Conservation (phyloP, 2,113 vertebrate species). For the Chiloscyllium plagiosum region DNA sequence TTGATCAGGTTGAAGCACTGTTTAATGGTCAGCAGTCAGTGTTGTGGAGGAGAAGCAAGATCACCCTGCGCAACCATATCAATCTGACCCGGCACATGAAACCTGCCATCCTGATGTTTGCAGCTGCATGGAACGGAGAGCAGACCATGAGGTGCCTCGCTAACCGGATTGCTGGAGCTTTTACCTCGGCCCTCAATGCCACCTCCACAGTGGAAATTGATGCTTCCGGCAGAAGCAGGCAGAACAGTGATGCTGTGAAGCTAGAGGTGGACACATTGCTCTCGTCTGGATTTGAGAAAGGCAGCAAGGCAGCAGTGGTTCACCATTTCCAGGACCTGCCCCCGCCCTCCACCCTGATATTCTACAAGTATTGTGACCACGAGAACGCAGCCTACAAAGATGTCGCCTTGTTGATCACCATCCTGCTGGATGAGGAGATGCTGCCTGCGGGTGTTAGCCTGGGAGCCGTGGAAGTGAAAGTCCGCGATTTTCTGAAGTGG, state of each 20-base stretch:
- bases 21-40: conserved; percentile 71
- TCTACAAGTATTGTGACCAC: conserved; percentile 95
- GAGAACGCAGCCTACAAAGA: conserved; percentile 83
- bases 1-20: conserved; percentile 53
- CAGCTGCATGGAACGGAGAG: conserved; percentile 59
- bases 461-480: conserved; percentile 72
- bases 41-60: conserved; percentile 71
- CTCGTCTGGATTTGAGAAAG: conserved; percentile 62
- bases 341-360: conserved; percentile 81
- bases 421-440: conserved; percentile 67
- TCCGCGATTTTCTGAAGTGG: conserved; percentile 72
- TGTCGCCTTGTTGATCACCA: conserved; percentile 74
- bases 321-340: conserved; percentile 82
- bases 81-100: conserved; percentile 56
- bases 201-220: conserved; percentile 59
- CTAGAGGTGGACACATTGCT: conserved; percentile 68
- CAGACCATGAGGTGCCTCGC: conserved; percentile 75
- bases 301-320: conserved; percentile 67
- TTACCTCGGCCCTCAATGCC: conserved; percentile 56
- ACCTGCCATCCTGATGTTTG: conserved; percentile 77
- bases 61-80: conserved; percentile 74
- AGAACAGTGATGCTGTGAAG: conserved; percentile 73
- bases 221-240: conserved; percentile 49
- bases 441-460: conserved; percentile 53
- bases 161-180: conserved; percentile 57